These are phyloP conservation scores for Colletes gigas DNA, from an alignment of 1,140 invertebrate genomes.

Conservation along the genomic window DNA sequence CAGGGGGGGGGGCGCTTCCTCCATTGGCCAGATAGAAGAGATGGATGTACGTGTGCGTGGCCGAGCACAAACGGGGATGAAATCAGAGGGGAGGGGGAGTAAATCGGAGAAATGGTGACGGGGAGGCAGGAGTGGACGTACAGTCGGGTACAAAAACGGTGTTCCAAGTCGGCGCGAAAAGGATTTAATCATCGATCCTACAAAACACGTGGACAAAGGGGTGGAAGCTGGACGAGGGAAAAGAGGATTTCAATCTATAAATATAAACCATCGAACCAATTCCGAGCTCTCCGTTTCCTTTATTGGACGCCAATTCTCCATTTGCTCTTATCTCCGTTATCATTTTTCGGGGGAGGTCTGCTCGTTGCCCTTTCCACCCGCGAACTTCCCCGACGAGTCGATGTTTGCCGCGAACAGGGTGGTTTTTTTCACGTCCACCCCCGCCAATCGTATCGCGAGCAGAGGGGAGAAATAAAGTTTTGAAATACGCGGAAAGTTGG, in stretches of 20 bases:
- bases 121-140: too few relatives aligned
- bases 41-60: conserved; percentile 3
- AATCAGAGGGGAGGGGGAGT: not conserved
- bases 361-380: not conserved
- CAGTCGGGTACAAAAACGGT: too few relatives aligned
- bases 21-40: conserved; percentile 31
- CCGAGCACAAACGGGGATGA: not conserved
- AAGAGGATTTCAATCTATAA: conserved; percentile 65
- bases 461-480: not conserved
- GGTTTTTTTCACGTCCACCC: not conserved
- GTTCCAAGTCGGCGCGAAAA: too few relatives aligned
- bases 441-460: not conserved
- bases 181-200: too few relatives aligned
- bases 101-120: conserved; percentile 3
- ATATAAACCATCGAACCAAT: conserved; percentile 61
- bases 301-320: conserved; percentile 60
- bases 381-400: not conserved
- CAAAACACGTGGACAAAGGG: not conserved
- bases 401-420: too few relatives aligned
- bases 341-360: conserved; percentile 8
- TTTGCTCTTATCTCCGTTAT: conserved; percentile 52
- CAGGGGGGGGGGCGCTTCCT: not conserved
- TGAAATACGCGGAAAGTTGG: conserved; percentile 1
- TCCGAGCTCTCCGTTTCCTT: conserved; percentile 50
- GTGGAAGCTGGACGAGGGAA: not conserved